Evolutionary conservation across 1,140 invertebrate species (phyloP).

Genomic region (Bicyclus anynana): DNA sequence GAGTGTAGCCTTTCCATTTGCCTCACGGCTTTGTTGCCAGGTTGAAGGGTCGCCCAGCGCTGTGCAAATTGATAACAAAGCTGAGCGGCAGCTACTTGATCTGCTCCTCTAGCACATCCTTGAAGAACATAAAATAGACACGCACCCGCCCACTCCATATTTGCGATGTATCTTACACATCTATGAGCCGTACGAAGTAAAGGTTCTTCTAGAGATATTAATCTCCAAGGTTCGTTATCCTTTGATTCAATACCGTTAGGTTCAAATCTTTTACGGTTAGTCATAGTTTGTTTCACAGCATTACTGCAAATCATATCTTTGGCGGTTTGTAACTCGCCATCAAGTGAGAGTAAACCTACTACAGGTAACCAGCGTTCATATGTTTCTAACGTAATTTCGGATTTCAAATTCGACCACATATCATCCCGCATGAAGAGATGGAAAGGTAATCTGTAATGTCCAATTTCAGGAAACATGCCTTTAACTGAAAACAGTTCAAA

Average conservation of each 20-base stretch:
- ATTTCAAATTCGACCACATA: constrained; percentile 74
- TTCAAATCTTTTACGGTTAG: constrained; percentile 49
- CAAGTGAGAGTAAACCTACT: constrained; percentile 58
- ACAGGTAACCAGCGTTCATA: constrained; percentile 70
- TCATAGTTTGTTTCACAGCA: constrained; percentile 75
- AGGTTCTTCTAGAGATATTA: constrained; percentile 61
- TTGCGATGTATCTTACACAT: constrained; percentile 70
- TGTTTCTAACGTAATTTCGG: constrained; percentile 71
- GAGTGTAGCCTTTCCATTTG: constrained; percentile 77
- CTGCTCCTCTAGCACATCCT: constrained; percentile 74
- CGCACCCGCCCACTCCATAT: constrained; percentile 76
- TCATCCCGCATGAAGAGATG: constrained; percentile 69
- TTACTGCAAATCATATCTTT: constrained; percentile 76
- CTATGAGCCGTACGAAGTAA: constrained; percentile 63
- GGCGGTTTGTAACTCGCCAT: constrained; percentile 62
- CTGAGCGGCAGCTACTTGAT: constrained; percentile 79
- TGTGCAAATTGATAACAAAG: constrained; percentile 79
- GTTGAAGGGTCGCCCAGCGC: constrained; percentile 69
- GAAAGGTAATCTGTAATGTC: constrained; percentile 69
- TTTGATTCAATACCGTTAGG: constrained; percentile 38
- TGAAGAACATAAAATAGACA: constrained; percentile 74
- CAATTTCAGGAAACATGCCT: constrained; percentile 73
- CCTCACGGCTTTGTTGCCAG: constrained; percentile 64
- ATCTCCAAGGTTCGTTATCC: constrained; percentile 56
- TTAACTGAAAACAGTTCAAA: constrained; percentile 73